Percentiles rank a stretch among this genome's conserved stretches.
These are phyloP conservation scores for Eulemur coronatus DNA, from an alignment of 2,797 vertebrate species.

Conservation along the genomic window DNA sequence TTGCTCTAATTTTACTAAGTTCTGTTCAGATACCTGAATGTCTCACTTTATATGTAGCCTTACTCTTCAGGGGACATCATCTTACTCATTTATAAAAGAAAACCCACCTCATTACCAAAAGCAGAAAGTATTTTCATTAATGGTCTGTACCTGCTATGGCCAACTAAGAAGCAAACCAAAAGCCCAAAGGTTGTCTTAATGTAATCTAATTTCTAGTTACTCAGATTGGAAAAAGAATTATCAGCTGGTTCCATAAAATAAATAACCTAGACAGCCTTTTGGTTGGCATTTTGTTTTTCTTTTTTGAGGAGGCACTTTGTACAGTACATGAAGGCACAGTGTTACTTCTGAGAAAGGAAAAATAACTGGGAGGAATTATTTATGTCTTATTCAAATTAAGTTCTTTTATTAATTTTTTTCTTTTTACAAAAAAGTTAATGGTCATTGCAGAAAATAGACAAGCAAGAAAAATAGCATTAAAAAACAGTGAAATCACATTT, in stretches of 20 bases:
- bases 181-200: background rate
- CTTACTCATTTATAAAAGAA: constrained; percentile 6
- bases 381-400: background rate
- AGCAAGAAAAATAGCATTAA: background rate
- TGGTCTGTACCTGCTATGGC: background rate
- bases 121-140: background rate
- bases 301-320: background rate
- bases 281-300: background rate
- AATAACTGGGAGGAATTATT: background rate
- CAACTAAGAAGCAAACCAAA: background rate
- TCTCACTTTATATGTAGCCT: background rate
- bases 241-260: constrained; percentile 11
- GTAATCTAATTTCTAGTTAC: constrained; percentile 57
- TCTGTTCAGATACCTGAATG: background rate
- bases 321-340: background rate
- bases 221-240: constrained; percentile 25
- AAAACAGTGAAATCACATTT: background rate
- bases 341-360: constrained; percentile 1
- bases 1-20: constrained; percentile 8
- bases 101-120: background rate
- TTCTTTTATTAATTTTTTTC: background rate
- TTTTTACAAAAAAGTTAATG: background rate
- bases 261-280: constrained; percentile 21
- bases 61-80: background rate
- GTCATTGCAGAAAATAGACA: background rate